Conservation (phyloP, 2,888 invertebrate species). For the Agelastica alni region DNA sequence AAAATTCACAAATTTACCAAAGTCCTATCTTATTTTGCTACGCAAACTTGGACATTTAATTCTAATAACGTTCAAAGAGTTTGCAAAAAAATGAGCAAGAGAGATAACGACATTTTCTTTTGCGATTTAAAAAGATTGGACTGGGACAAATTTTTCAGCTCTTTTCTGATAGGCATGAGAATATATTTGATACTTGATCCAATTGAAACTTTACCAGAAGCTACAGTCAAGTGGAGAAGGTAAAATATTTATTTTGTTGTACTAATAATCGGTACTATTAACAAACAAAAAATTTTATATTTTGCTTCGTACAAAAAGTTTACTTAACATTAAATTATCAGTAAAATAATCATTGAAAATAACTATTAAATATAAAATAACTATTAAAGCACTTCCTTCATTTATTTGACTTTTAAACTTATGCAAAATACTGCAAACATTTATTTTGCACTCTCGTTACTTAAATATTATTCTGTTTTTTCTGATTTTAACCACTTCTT, state of each 20-base stretch:
- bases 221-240: conserved; percentile 49
- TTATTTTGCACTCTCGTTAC: too few species aligned
- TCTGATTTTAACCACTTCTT: too few species aligned
- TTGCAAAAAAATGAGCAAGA: conserved; percentile 58
- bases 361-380: too few species aligned
- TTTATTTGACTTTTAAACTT: too few species aligned
- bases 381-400: too few species aligned
- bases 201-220: conserved; percentile 67
- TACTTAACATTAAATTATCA: not conserved
- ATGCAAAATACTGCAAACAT: too few species aligned
- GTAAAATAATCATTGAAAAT: too few species aligned
- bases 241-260: too few species aligned
- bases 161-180: conserved; percentile 75
- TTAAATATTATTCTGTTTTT: too few species aligned
- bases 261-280: too few species aligned
- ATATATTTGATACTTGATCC: conserved; percentile 80
- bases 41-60: conserved; percentile 71
- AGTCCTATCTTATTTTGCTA: conserved; percentile 77
- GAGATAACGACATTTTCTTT: conserved; percentile 66
- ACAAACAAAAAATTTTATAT: too few species aligned
- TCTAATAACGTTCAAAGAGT: conserved; percentile 65
- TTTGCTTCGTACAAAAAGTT: too few species aligned
- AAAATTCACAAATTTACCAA: conserved; percentile 79
- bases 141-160: conserved; percentile 74
- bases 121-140: conserved; percentile 76